Evolutionary conservation across 2,888 invertebrate species (phyloP), one percentile per base, ranked within the genome.

Genomic region (Volucella bombylans): DNA sequence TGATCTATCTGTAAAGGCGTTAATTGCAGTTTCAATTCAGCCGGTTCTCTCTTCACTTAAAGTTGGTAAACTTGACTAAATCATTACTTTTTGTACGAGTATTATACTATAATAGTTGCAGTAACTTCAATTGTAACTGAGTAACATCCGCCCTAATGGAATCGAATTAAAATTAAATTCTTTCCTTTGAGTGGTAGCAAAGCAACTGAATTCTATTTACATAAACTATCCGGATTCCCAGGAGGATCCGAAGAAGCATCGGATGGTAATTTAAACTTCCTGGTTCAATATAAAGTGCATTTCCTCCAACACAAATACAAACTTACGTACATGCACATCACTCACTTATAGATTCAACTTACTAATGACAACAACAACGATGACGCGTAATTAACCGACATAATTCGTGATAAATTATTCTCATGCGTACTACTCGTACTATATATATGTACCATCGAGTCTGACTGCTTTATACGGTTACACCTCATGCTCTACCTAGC

Each of bases 241-340:
- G 57, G 73, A 31, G 68, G 69, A 74, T 47, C 38, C 59, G 79
- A 65, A 47, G 54, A 55, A 57, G 73, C 73, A 69, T 69, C 74
- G 74, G 61, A 79, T 79, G 79, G 61, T 73, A 74, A 79, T 83
- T 73, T 73, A 79, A 74, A 79, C 74, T 67, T 74, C 49, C 76
- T 69, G 50, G 49, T 50, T 57, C 68, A 62, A 52, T 54, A 67
- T 77, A 67, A 77, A 82, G 71, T 71, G 67, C 54, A 77, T 65
- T 61, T 39, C n/a, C 59, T 23, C 15, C 45, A 50, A 59, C 65
- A 45, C 31, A 31, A 31, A 31, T 1, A 6, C 6, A 31, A 6
- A 31, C 43, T 18, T 72, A 52, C 10, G 2, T 4, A 15, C 15
- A 49, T 14, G 3, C 45, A n/a, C 54, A n/a, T 55, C 54, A 61